phyloP scores from a whole-genome alignment of 2,797 vertebrate genomes.

The Tapera naevia region DNA sequence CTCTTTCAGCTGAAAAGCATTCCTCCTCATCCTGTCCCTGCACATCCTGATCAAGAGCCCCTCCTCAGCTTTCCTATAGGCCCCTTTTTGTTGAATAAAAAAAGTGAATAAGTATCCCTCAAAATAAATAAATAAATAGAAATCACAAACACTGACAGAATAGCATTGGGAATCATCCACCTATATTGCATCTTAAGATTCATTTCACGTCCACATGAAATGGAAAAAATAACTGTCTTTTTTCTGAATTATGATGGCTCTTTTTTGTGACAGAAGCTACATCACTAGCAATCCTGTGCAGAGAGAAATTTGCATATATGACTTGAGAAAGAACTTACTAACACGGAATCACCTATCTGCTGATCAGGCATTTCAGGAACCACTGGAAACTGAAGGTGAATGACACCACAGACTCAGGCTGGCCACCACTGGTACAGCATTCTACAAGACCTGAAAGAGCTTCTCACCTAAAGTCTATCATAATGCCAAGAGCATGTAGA shows the following conservation, averaged over 20 bases:
- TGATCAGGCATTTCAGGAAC: not conserved
- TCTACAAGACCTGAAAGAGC: not conserved
- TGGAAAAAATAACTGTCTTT: not conserved
- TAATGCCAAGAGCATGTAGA: not conserved
- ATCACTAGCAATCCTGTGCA: not conserved
- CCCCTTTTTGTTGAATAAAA: not conserved
- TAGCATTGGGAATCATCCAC: not conserved
- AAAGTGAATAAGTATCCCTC: not conserved
- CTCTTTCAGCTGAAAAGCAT: too few relatives aligned
- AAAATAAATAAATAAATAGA: not conserved
- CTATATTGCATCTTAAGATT: not conserved
- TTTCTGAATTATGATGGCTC: not conserved
- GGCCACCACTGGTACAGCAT: not conserved
- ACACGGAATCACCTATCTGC: not conserved
- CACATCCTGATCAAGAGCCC: too few relatives aligned
- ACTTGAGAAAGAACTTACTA: not conserved
- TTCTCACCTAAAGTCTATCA: not conserved
- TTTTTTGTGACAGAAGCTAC: not conserved
- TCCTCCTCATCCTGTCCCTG: too few relatives aligned
- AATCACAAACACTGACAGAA: not conserved
- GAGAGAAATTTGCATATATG: not conserved
- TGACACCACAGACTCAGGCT: not conserved
- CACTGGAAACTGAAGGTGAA: not conserved
- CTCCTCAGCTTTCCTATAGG: too few relatives aligned
- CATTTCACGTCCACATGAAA: not conserved